phyloP scores from a whole-genome alignment of 2,888 invertebrate species.

The Gymnoscelis rufifasciata region DNA sequence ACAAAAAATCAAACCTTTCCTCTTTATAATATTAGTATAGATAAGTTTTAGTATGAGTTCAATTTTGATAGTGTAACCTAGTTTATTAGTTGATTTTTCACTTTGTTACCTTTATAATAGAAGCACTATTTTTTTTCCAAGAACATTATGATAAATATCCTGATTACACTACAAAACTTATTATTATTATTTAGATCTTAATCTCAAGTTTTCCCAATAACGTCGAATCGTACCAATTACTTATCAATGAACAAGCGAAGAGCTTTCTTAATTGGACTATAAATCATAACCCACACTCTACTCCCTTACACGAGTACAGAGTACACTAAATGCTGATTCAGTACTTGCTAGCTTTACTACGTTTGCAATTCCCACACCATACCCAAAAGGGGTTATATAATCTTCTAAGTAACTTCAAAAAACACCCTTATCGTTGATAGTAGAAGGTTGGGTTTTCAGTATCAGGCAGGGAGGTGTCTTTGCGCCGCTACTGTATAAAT shows the following conservation, averaged over 20 bases:
- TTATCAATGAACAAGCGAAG: constrained; percentile 51
- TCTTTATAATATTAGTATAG: too few species aligned
- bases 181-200: too few species aligned
- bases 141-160: too few species aligned
- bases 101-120: too few species aligned
- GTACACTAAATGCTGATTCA: constrained; percentile 62
- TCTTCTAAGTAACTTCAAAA: constrained; percentile 22
- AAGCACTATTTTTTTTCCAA: too few species aligned
- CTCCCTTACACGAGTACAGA: constrained; percentile 53
- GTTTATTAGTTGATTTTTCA: too few species aligned
- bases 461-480: constrained; percentile 37
- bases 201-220: constrained; percentile 2
- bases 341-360: constrained; percentile 61
- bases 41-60: too few species aligned
- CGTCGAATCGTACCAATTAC: constrained; percentile 17
- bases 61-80: too few species aligned
- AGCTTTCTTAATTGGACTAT: constrained; percentile 67
- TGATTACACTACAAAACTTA: too few species aligned
- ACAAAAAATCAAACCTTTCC: too few species aligned
- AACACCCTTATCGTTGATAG: constrained; percentile 25
- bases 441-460: constrained; percentile 33
- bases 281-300: constrained; percentile 58
- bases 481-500: constrained; percentile 45
- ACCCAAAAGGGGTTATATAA: constrained; percentile 35
- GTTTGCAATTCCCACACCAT: constrained; percentile 50